These are phyloP conservation scores for Microcebus tavaratra DNA, from an alignment of 2,113 vertebrate species.

Conservation along the genomic window DNA sequence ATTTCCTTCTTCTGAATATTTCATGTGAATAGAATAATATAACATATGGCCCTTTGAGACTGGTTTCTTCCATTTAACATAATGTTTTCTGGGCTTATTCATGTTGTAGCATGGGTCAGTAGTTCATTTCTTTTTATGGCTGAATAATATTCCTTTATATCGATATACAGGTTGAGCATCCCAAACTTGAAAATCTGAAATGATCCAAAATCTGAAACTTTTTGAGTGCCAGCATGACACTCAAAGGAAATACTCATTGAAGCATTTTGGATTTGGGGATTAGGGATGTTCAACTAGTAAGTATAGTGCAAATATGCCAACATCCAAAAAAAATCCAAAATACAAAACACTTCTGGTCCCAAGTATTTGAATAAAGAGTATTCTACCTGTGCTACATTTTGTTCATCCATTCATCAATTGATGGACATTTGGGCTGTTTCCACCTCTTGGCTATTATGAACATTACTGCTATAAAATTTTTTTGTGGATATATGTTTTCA, in stretches of 20 bases:
- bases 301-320: background rate
- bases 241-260: too few relatives aligned
- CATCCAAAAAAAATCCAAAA: background rate
- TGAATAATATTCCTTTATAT: background rate
- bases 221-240: background rate
- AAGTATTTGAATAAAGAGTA: background rate
- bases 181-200: background rate
- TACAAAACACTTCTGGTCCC: background rate
- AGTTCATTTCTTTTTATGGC: background rate
- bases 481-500: background rate
- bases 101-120: background rate
- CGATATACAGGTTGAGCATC: background rate
- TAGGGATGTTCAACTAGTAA: background rate
- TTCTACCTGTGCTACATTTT: background rate
- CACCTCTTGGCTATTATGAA: background rate
- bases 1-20: background rate
- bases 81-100: background rate
- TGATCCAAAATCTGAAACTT: background rate
- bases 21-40: background rate
- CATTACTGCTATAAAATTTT: background rate
- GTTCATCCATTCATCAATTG: background rate
- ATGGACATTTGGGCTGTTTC: background rate
- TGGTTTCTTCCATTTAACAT: background rate
- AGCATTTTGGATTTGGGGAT: background rate
- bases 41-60: background rate